A percentile compares a stretch with the other conserved stretches of the same genome.
Evolutionary conservation across 2,113 vertebrate genomes (phyloP).

Genomic region (Setophaga coronata): DNA sequence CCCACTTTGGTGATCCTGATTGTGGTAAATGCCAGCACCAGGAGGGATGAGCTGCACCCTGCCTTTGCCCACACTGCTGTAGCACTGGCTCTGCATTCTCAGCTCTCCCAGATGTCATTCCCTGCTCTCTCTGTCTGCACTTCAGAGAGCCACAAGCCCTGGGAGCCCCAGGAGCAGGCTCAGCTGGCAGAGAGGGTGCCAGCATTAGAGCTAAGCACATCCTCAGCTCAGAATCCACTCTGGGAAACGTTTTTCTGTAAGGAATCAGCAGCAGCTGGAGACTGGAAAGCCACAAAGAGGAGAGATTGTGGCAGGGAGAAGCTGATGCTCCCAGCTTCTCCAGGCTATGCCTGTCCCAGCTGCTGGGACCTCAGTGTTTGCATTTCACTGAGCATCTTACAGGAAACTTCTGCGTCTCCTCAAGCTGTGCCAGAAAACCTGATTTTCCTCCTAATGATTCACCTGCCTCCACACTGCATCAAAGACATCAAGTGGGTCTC

Average conservation of each 20-base stretch:
- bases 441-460: background rate
- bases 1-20: accelerated
- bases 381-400: accelerated
- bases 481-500: background rate
- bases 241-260: background rate
- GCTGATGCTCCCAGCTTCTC: background rate
- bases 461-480: background rate
- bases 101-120: background rate
- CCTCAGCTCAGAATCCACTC: background rate
- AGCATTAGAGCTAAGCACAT: background rate
- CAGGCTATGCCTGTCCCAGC: accelerated
- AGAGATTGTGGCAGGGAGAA: accelerated
- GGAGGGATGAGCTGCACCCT: background rate
- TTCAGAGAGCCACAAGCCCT: background rate
- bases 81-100: background rate
- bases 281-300: background rate
- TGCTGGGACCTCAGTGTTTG: background rate
- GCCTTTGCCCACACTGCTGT: background rate
- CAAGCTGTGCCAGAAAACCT: background rate
- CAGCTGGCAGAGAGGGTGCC: background rate
- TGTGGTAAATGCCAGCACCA: background rate
- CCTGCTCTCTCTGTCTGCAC: background rate
- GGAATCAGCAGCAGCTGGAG: background rate
- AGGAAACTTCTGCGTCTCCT: background rate
- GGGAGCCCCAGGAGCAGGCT: background rate